Conservation (phyloP, 1,140 invertebrate genomes). For the Asobara japonica region DNA sequence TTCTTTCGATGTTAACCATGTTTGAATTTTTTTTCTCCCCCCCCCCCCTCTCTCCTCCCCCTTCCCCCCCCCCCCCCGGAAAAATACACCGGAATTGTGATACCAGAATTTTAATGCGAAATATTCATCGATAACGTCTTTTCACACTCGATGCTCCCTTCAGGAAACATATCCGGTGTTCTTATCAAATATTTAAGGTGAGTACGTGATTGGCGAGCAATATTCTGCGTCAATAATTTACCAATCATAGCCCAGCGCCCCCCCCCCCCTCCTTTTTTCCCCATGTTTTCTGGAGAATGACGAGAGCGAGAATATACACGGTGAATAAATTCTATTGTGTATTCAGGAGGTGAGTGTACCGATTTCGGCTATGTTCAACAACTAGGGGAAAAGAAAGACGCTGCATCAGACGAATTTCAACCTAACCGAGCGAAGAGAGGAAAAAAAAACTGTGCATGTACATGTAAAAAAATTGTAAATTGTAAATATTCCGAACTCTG, state of each 20-base stretch:
- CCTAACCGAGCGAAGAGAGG: slow-evolving; percentile 41
- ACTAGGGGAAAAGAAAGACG: slow-evolving; percentile 44
- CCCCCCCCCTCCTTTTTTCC: background rate
- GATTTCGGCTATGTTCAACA: slow-evolving; percentile 44
- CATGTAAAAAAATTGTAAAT: background rate
- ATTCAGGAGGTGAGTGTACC: slow-evolving; percentile 62
- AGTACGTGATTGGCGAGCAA: slow-evolving; percentile 65
- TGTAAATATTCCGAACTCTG: background rate
- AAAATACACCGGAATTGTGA: slow-evolving; percentile 14
- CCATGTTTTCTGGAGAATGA: background rate
- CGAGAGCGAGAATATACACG: slow-evolving; percentile 38
- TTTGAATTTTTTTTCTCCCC: no score
- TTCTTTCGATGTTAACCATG: slow-evolving; percentile 54
- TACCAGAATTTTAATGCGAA: slow-evolving; percentile 29
- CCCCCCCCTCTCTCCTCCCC: no score
- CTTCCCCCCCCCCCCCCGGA: no score
- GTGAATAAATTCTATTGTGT: slow-evolving; percentile 65
- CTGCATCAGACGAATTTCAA: slow-evolving; percentile 29
- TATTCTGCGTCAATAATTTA: slow-evolving; percentile 65
- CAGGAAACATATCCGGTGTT: slow-evolving; percentile 14
- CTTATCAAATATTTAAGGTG: slow-evolving; percentile 62
- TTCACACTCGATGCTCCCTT: slow-evolving; percentile 20
- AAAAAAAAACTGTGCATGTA: no score
- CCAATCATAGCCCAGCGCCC: slow-evolving; percentile 64
- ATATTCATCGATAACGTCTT: slow-evolving; percentile 14